phyloP scores from a whole-genome alignment of 1,140 invertebrate genomes.

The Bombus sylvicola region DNA sequence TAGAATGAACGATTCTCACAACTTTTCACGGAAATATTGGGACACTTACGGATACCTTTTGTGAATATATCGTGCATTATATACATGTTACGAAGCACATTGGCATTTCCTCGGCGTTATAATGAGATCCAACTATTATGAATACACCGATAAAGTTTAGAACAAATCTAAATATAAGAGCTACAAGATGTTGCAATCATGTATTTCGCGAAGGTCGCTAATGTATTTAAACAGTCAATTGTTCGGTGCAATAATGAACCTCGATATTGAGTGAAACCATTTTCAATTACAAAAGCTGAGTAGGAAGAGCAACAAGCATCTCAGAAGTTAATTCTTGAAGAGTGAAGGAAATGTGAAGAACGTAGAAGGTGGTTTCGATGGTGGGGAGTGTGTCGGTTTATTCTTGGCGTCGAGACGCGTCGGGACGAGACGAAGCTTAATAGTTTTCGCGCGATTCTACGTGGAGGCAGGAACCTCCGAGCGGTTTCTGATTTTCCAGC shows the following conservation, averaged over 20 bases:
- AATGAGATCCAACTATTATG: too few relatives aligned
- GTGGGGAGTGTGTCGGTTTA: constrained; percentile 75
- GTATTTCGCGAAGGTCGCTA: too few relatives aligned
- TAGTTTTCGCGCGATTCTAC: constrained; percentile 73
- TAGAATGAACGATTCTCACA: neutral
- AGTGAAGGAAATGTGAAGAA: constrained; percentile 46
- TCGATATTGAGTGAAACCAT: too few relatives aligned
- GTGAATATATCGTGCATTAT: neutral
- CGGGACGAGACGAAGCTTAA: constrained; percentile 70
- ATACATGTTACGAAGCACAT: neutral
- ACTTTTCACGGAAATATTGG: neutral
- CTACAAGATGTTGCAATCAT: too few relatives aligned
- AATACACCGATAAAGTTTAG: too few relatives aligned
- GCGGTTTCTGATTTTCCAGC: constrained; percentile 35
- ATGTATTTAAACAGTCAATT: too few relatives aligned
- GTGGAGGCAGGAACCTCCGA: constrained; percentile 40
- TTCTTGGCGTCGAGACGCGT: constrained; percentile 77
- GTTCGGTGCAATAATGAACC: too few relatives aligned
- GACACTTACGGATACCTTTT: too few relatives aligned
- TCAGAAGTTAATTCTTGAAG: constrained; percentile 17
- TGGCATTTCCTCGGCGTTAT: too few relatives aligned
- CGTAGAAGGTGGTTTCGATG: constrained; percentile 65
- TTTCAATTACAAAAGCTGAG: too few relatives aligned
- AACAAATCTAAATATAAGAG: too few relatives aligned
- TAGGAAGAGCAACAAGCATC: neutral